These are phyloP conservation scores for Colinus virginianus DNA, from an alignment of 2,113 vertebrate genomes.

Conservation along the genomic window DNA sequence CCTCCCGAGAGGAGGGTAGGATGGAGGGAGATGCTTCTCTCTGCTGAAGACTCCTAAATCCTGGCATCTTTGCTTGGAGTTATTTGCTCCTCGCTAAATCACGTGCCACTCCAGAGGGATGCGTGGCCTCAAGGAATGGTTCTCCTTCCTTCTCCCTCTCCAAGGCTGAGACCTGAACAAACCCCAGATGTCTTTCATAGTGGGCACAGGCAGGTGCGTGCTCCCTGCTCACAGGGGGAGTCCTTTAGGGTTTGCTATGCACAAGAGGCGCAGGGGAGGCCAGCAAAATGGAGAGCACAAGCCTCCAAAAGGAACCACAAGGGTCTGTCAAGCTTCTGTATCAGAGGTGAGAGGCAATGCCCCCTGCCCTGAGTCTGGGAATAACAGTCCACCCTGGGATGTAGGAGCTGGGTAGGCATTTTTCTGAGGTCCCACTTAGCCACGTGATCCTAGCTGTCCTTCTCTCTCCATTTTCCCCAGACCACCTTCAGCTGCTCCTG, in stretches of 20 bases:
- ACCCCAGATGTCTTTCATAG: background rate
- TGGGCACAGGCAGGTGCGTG: background rate
- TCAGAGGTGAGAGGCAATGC: background rate
- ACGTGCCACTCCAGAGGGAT: background rate
- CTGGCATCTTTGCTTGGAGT: background rate
- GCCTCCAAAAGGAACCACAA: background rate
- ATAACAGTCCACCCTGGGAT: background rate
- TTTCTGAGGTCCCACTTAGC: background rate
- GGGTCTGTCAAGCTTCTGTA: background rate
- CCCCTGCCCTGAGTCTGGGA: background rate
- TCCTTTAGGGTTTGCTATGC: background rate
- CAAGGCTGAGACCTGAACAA: background rate
- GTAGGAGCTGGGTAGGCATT: background rate
- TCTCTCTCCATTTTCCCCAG: background rate
- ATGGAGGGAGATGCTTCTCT: background rate
- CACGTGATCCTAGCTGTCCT: background rate
- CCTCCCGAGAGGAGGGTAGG: background rate
- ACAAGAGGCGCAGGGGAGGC: background rate
- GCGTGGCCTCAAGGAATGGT: background rate
- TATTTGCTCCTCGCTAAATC: background rate
- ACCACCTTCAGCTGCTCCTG: background rate
- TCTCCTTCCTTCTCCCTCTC: background rate
- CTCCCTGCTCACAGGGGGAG: background rate
- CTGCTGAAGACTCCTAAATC: background rate
- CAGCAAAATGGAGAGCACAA: background rate